Percentiles rank a stretch among this genome's conserved stretches.
Evolutionary conservation across 2,113 vertebrate genomes (phyloP).

Genomic region (Mandrillus leucophaeus): DNA sequence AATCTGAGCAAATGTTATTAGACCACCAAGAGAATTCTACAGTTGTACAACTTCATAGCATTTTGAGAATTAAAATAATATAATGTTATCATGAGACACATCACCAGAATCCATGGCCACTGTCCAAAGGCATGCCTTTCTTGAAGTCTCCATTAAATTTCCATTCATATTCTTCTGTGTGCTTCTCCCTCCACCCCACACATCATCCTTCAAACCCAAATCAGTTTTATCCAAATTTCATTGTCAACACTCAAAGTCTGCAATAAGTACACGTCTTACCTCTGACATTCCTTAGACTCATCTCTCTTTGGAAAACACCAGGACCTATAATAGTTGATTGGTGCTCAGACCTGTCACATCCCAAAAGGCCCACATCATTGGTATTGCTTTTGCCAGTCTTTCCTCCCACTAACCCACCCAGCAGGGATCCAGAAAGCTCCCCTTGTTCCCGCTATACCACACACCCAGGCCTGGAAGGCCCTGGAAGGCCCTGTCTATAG

Average conservation of each 20-base stretch:
- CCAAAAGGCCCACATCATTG: background rate
- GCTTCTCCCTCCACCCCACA: background rate
- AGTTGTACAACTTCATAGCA: background rate
- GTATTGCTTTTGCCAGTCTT: too few species aligned
- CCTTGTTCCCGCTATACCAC: background rate
- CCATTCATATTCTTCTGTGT: background rate
- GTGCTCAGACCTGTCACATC: background rate
- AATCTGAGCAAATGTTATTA: background rate
- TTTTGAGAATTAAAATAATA: background rate
- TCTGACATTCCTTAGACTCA: background rate
- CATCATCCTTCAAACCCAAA: background rate
- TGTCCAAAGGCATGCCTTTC: background rate
- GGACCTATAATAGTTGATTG: background rate
- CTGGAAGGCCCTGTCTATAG: too few species aligned
- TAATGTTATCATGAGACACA: background rate
- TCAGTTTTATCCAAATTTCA: background rate
- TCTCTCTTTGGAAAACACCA: background rate
- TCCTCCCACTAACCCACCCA: too few species aligned
- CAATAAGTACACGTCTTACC: background rate
- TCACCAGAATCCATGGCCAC: background rate
- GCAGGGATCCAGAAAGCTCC: background rate
- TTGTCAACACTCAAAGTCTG: background rate
- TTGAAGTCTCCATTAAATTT: background rate
- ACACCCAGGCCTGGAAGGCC: background rate
- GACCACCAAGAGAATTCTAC: background rate